phyloP scores from a whole-genome alignment of 1,140 invertebrate genomes.

The Cryptotermes secundus region DNA sequence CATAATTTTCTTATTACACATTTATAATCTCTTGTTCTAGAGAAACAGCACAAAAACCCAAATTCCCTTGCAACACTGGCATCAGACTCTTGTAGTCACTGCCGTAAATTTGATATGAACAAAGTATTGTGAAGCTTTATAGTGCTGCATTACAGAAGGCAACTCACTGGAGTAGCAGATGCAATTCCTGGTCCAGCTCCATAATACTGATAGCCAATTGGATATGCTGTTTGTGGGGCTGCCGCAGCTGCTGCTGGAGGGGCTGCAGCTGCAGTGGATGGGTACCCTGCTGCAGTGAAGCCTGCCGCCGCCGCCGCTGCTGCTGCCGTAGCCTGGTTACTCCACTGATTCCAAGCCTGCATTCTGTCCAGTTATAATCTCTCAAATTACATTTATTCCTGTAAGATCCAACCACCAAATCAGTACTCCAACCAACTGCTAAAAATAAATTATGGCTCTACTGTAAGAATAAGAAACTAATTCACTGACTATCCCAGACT shows the following conservation, averaged over 20 bases:
- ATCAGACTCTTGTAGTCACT: no score
- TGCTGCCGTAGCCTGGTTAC: slow-evolving; percentile 18
- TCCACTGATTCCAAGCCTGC: slow-evolving; percentile 36
- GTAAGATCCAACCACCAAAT: not conserved
- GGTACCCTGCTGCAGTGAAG: not conserved
- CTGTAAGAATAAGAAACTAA: not conserved
- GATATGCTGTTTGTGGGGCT: not conserved
- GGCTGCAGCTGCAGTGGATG: not conserved
- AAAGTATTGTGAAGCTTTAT: no score
- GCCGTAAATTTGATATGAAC: no score
- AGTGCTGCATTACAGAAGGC: no score
- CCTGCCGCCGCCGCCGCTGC: no score
- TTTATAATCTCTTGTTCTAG: no score
- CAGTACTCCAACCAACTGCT: no score
- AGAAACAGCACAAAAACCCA: no score
- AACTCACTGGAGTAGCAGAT: slow-evolving; percentile 24
- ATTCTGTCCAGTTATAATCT: not conserved
- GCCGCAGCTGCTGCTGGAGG: slow-evolving; percentile 16
- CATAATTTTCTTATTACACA: no score
- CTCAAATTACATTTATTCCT: not conserved
- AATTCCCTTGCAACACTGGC: no score
- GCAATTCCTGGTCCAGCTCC: slow-evolving; percentile 3
- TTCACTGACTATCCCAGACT: not conserved
- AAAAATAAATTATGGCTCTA: no score
- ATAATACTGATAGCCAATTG: slow-evolving; percentile 28